Base-by-base conservation (phyloP, 2,797 vertebrate species). In the Galaxias olidus region DNA sequence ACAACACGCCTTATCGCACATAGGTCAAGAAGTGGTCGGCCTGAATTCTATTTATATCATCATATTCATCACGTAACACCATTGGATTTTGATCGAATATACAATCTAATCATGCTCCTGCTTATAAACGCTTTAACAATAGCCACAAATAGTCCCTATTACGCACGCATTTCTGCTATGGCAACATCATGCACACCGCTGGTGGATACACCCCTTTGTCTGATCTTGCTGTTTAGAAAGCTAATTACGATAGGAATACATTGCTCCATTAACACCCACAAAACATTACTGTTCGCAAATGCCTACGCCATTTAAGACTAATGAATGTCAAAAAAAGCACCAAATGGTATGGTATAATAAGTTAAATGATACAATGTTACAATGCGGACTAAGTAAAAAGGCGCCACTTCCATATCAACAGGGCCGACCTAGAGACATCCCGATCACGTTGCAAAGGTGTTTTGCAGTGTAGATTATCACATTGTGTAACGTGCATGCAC, bases 391-490 rank as follows among this genome's bases (percentile, higher is more conserved):
- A 88, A 91, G 87, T 83, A 89, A 89, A 91, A 91, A 90, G 90
- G 91, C 91, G 90, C 90, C 89, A 92, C 85, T 90, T 89, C 73
- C 73, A 80, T 67, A 75, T 65, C 43, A 80, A 78, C 72, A 73
- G 61, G 50, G 43, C 42, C 61, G 42, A 72, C 66, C 59, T 64
- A 60, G 71, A 66, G 44, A 79, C 71, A 66, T 44, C 75, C 72
- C 69, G 61, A 59, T 49, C 49, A n/a, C 62, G 43, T 66, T 11
- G 14, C 15, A 13, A 52, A 76, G 62, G 57, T 72, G 72, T 74
- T 69, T 30, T 51, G 47, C 45, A 45, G 54, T 48, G 52, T 45
- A 30, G 40, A 14, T 17, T 49, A 67, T 30, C 30, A 48, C 65
- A 64, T 46, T 41, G 19, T 40, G 6, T 19, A 50, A 8, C 47